Conservation (phyloP, 2,113 vertebrate species). For the Tragelaphus imberbis region DNA sequence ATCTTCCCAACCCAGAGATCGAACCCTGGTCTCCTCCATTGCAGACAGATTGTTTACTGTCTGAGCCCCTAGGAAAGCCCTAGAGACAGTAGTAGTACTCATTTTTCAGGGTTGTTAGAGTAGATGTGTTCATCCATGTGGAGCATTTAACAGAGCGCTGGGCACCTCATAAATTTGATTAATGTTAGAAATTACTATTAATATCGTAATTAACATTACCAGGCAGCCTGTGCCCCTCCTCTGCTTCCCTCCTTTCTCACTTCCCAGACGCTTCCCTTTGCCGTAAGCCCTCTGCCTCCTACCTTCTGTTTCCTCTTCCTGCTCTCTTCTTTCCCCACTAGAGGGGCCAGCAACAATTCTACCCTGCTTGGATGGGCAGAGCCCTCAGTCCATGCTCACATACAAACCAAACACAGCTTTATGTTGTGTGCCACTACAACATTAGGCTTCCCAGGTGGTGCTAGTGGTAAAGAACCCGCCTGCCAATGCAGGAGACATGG, state of each 20-base stretch:
- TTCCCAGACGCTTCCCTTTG: neutral
- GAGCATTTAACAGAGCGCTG: neutral
- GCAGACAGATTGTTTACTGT: neutral
- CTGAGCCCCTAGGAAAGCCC: neutral
- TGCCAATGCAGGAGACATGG: neutral
- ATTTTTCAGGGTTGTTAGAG: conserved; percentile 6
- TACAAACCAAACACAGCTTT: neutral
- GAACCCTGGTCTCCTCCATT: neutral
- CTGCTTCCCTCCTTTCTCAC: neutral
- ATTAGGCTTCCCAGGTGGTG: neutral
- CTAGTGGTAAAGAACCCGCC: neutral
- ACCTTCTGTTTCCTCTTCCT: neutral
- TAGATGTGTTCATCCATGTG: neutral
- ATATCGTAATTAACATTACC: neutral
- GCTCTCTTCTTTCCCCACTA: neutral
- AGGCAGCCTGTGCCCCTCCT: neutral
- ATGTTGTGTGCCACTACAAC: neutral
- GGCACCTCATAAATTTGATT: neutral
- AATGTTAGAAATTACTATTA: neutral
- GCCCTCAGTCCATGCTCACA: neutral
- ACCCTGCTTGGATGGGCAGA: neutral
- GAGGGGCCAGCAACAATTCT: neutral
- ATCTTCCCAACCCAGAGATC: neutral
- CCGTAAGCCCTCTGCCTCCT: neutral
- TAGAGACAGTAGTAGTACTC: neutral